Percentiles rank a stretch among this genome's conserved stretches.
Conservation (phyloP, 2,888 invertebrate genomes). For the Pollenia griseotomentosa region DNA sequence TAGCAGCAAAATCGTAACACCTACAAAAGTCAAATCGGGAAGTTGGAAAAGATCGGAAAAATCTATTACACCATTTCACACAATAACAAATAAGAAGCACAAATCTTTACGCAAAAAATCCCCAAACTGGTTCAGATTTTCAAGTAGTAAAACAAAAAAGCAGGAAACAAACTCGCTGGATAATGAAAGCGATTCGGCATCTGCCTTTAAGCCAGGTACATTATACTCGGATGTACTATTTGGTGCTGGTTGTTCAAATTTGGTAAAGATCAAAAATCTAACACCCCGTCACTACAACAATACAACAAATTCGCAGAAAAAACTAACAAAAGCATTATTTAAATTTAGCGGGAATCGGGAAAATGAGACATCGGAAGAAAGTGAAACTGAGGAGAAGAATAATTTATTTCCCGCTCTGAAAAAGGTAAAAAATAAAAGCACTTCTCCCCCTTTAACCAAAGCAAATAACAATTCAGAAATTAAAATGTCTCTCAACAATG, state of each 20-base stretch:
- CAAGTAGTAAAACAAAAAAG: slow-evolving; percentile 60
- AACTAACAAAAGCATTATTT: slow-evolving; percentile 70
- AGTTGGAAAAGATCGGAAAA: slow-evolving; percentile 77
- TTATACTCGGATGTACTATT: slow-evolving; percentile 77
- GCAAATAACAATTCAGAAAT: neutral
- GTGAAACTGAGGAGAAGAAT: slow-evolving; percentile 60
- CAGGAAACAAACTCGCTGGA: neutral
- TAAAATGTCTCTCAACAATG: neutral
- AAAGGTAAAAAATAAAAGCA: slow-evolving; percentile 4
- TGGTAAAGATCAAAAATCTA: slow-evolving; percentile 74
- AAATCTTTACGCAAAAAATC: slow-evolving; percentile 73
- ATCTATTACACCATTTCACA: slow-evolving; percentile 66
- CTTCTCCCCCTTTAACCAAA: slow-evolving; percentile 1
- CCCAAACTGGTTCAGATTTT: slow-evolving; percentile 74
- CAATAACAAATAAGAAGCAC: slow-evolving; percentile 69
- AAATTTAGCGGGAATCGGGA: slow-evolving; percentile 65
- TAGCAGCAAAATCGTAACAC: slow-evolving; percentile 22
- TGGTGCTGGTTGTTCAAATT: slow-evolving; percentile 74
- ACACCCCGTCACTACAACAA: slow-evolving; percentile 63
- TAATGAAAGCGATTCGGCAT: slow-evolving; percentile 61
- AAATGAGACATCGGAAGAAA: slow-evolving; percentile 57
- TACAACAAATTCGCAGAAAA: slow-evolving; percentile 67
- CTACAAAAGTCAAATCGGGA: slow-evolving; percentile 75
- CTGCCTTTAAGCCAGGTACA: slow-evolving; percentile 75
- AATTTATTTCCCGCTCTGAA: slow-evolving; percentile 67